phyloP scores from a whole-genome alignment of 1,140 invertebrate genomes.

The Spodoptera frugiperda region DNA sequence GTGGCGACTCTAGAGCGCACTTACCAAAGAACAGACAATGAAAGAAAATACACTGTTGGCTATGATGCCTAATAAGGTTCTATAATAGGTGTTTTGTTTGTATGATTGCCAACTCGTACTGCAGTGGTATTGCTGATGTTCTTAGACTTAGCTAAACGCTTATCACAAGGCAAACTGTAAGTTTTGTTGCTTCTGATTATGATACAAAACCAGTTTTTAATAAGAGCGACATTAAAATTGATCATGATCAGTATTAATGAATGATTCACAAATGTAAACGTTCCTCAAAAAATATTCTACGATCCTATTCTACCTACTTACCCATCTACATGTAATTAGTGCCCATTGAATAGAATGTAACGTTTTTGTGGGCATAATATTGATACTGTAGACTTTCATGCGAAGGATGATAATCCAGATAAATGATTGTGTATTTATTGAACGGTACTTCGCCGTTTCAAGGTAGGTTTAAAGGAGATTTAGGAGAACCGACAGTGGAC shows the following conservation, averaged over 20 bases:
- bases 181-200: too few relatives aligned
- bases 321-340: neutral
- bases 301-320: conserved; percentile 12
- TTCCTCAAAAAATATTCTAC: too few relatives aligned
- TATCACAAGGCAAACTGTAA: too few relatives aligned
- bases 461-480: conserved; percentile 13
- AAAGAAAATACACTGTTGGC: neutral
- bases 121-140: too few relatives aligned
- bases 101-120: too few relatives aligned
- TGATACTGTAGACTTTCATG: conserved; percentile 39
- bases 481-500: too few relatives aligned
- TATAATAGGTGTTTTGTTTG: neutral
- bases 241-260: too few relatives aligned
- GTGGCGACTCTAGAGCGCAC: conserved; percentile 50
- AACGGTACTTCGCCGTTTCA: conserved; percentile 10
- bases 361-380: conserved; percentile 39
- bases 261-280: too few relatives aligned
- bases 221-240: too few relatives aligned
- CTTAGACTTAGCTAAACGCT: too few relatives aligned
- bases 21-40: conserved; percentile 20
- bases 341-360: conserved; percentile 16
- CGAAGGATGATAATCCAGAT: conserved; percentile 41
- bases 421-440: conserved; percentile 40
- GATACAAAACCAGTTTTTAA: too few relatives aligned
- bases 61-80: neutral